Evolutionary conservation across 2,113 vertebrate genomes (phyloP), one percentile per base, ranked within the genome.

Genomic region (Poeciliopsis prolifica): DNA sequence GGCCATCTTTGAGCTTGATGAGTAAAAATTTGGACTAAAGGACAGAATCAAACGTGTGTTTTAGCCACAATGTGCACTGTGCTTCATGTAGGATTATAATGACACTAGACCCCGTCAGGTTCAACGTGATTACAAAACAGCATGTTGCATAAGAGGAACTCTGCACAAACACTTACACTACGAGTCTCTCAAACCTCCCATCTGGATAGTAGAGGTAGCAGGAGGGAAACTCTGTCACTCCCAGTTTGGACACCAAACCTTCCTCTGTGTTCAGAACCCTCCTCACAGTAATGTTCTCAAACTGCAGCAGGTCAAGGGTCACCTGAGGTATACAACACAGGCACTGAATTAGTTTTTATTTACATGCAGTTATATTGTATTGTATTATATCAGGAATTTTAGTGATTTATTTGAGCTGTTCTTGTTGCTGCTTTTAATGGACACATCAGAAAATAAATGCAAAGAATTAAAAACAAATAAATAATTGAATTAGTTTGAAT

Each of bases 261-360:
- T 85, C 60, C 81, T 97, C 95, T 0, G 88, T 94, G 79, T 68
- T 91, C 87, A 97, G 92, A 64, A 97, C 96, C 77, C 97, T 94
- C 63, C 96, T 94, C 54, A 98, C 96, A 0, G 92, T 87, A 5
- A 99, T 69, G 17, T 96, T 97, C 42, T 93, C 94, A 0, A 91
- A 96, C 92, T 98, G 97, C 15, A 96, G 90, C 92, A 99, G 90
- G 90, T 99, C 98, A 90, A 99, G 85, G 0, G 86, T 94, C 24
- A 98, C 96, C 98, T 99, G 66, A 71, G 4, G 8, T 9, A 65
- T 24, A 78, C 30, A 68, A 54, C 42, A 66, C 37, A 40, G 5
- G 15, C 13, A 28, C 3, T 15, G 14, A 42, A 42, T 42, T 42
- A 14, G 40, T 42, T 42, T 42, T 14, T 42, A 42, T 19, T 24